A percentile compares a stretch with the other conserved stretches of the same genome.
Evolutionary conservation across 1,140 invertebrate genomes (phyloP).

Genomic region (Littorina saxatilis): DNA sequence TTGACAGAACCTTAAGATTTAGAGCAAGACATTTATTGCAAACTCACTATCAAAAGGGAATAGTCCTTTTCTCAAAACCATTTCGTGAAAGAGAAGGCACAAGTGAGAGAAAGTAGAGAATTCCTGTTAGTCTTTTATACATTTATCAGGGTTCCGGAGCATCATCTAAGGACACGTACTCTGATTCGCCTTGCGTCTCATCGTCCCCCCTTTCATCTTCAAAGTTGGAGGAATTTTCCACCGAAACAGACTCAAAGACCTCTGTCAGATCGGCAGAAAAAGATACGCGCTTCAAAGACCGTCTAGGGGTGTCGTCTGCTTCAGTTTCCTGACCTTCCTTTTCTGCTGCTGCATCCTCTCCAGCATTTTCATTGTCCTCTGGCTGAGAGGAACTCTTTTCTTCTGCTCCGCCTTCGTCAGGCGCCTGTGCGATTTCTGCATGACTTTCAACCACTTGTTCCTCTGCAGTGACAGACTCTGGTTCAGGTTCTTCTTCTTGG

Average conservation of each 20-base stretch:
- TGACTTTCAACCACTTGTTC: neutral
- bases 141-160: neutral
- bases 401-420: neutral
- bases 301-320: neutral
- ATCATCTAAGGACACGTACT: neutral
- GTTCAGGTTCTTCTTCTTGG: neutral
- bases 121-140: too few relatives aligned
- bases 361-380: neutral
- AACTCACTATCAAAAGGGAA: too few relatives aligned
- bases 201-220: conserved; percentile 17
- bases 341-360: neutral
- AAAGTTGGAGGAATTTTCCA: neutral
- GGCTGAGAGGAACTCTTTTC: neutral
- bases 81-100: too few relatives aligned
- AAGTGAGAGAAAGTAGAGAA: too few relatives aligned
- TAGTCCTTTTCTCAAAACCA: too few relatives aligned
- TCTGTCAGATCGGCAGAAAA: conserved; percentile 3
- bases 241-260: neutral
- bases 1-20: too few relatives aligned
- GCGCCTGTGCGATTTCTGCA: neutral
- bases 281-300: conserved; percentile 9
- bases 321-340: conserved; percentile 4
- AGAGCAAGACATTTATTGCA: too few relatives aligned
- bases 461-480: neutral
- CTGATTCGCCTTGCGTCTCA: neutral